These are phyloP conservation scores for Actias luna DNA, from an alignment of 2,888 invertebrate genomes.

Conservation along the genomic window DNA sequence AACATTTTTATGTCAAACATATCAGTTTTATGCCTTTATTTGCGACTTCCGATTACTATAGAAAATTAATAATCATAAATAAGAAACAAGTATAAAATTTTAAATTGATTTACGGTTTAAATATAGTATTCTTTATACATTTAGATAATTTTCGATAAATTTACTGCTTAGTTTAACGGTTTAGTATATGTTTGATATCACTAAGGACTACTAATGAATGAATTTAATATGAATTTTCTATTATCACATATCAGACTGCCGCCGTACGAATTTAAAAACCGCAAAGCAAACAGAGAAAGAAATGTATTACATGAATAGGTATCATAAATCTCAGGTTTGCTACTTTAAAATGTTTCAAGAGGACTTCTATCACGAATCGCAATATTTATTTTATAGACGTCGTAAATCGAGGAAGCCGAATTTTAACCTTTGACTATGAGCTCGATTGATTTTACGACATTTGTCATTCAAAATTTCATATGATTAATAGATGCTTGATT, in stretches of 20 bases:
- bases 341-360: constrained; percentile 61
- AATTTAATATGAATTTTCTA: neutral
- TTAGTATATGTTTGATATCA: neutral
- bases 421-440: constrained; percentile 77
- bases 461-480: constrained; percentile 61
- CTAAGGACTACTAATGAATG: neutral
- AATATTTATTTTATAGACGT: constrained; percentile 79
- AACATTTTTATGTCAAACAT: constrained; percentile 1
- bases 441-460: constrained; percentile 73
- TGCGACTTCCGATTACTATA: neutral
- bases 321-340: constrained; percentile 13
- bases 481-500: constrained; percentile 10
- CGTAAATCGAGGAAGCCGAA: constrained; percentile 76
- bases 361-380: constrained; percentile 76
- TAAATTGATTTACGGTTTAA: too few relatives aligned
- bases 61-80: neutral
- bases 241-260: neutral
- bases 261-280: neutral
- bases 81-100: neutral
- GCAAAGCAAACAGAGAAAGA: neutral
- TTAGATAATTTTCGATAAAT: neutral
- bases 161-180: neutral
- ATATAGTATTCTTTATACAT: neutral
- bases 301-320: constrained; percentile 9
- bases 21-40: constrained; percentile 3